phyloP scores from a whole-genome alignment of 2,888 invertebrate species.

The Mayetiola destructor region DNA sequence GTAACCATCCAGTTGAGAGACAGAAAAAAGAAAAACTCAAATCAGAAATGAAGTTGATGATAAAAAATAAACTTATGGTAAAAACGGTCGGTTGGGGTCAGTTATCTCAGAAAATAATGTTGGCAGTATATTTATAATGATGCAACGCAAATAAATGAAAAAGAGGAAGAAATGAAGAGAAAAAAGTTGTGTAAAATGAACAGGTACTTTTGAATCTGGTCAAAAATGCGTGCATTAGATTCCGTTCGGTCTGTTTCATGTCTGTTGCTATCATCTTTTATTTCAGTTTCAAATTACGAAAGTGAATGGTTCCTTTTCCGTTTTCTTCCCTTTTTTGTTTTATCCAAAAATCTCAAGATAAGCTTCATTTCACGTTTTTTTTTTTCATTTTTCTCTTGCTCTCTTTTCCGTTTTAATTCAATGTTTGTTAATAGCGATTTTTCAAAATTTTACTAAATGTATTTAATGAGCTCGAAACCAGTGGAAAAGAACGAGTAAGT shows the following conservation, averaged over 20 bases:
- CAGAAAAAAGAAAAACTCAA: neutral
- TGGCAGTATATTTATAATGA: conserved; percentile 8
- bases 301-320: no score
- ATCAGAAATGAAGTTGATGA: neutral
- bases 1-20: no score
- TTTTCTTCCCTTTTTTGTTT: no score
- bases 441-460: no score
- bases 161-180: neutral
- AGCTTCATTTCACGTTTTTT: conserved; percentile 6
- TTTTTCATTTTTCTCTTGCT: neutral
- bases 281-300: neutral
- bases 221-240: neutral
- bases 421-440: no score
- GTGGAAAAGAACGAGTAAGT: neutral
- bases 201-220: neutral
- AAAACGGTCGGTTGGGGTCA: no score
- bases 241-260: neutral
- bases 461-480: no score
- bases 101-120: neutral
- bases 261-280: neutral
- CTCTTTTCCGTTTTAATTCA: neutral
- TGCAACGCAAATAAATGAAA: neutral
- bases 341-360: neutral
- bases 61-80: neutral
- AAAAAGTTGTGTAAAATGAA: neutral